These are phyloP conservation scores for Cryptotermes secundus DNA, from an alignment of 1,140 invertebrate species.

Conservation along the genomic window DNA sequence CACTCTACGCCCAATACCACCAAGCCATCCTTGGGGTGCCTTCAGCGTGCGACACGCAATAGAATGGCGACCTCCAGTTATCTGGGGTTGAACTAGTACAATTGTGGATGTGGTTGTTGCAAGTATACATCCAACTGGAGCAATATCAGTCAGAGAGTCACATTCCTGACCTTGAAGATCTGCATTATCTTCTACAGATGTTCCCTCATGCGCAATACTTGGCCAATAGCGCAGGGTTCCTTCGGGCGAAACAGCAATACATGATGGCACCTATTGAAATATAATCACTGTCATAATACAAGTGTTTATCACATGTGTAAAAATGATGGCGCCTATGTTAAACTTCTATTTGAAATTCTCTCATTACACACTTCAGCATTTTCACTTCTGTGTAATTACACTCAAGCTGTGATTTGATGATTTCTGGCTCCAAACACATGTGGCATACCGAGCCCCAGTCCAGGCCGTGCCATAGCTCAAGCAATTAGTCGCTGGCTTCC, in stretches of 20 bases:
- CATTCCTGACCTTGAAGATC: conserved; percentile 76
- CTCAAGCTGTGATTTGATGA: too few relatives aligned
- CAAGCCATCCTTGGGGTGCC: conserved; percentile 80
- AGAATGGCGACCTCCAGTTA: conserved; percentile 60
- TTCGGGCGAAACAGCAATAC: conserved; percentile 90
- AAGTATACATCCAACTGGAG: conserved; percentile 75
- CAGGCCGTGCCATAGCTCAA: too few relatives aligned
- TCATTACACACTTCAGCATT: too few relatives aligned
- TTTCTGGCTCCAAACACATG: too few relatives aligned
- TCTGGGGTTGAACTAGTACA: conserved; percentile 68
- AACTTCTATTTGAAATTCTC: too few relatives aligned
- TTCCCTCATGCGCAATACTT: conserved; percentile 82
- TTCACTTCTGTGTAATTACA: too few relatives aligned
- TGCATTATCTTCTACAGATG: conserved; percentile 79
- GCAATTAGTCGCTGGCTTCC: too few relatives aligned
- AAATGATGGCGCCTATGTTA: too few relatives aligned
- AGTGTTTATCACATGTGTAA: too few relatives aligned
- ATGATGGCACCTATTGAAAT: conserved; percentile 66
- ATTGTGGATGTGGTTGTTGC: conserved; percentile 90
- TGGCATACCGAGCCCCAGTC: too few relatives aligned
- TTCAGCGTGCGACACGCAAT: conserved; percentile 71
- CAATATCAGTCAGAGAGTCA: conserved; percentile 68
- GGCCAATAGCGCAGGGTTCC: conserved; percentile 91
- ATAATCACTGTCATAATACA: neutral
- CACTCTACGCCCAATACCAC: conserved; percentile 80